Evolutionary conservation across 2,888 invertebrate species (phyloP).

Genomic region (Crepidodera aurea): DNA sequence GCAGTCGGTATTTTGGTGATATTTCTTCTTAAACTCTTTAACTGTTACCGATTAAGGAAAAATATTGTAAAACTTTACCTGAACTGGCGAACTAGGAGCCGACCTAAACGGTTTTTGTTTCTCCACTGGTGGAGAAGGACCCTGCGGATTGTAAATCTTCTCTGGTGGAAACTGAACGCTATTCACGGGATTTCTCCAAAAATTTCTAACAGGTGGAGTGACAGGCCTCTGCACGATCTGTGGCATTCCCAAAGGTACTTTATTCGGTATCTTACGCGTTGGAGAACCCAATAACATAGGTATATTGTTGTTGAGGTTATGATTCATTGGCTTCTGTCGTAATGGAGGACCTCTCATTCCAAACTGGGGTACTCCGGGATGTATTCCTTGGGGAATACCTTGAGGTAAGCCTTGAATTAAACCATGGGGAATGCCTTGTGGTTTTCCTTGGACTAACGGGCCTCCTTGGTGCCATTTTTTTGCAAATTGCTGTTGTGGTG

Average conservation of each 20-base stretch:
- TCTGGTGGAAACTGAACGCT: conserved; percentile 34
- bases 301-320: conserved; percentile 8
- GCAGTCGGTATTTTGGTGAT: no score
- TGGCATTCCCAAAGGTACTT: not conserved
- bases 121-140: conserved; percentile 38
- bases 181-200: conserved; percentile 47
- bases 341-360: conserved; percentile 10
- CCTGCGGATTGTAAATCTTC: conserved; percentile 28
- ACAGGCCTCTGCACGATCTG: conserved; percentile 30
- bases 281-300: conserved; percentile 24
- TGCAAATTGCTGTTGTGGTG: conserved; percentile 42
- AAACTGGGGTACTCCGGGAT: not conserved
- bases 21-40: no score
- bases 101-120: conserved; percentile 45
- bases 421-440: conserved; percentile 47
- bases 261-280: conserved; percentile 2
- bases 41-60: no score
- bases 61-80: no score
- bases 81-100: conserved; percentile 48
- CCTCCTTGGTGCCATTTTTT: conserved; percentile 51
- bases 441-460: conserved; percentile 37
- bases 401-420: conserved; percentile 27
- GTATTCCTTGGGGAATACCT: not conserved
- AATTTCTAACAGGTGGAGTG: conserved; percentile 44
- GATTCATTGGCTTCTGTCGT: conserved; percentile 11